Evolutionary conservation across 2,888 invertebrate genomes (phyloP), one percentile per base, ranked within the genome.

Genomic region (Drosophila eohydei): DNA sequence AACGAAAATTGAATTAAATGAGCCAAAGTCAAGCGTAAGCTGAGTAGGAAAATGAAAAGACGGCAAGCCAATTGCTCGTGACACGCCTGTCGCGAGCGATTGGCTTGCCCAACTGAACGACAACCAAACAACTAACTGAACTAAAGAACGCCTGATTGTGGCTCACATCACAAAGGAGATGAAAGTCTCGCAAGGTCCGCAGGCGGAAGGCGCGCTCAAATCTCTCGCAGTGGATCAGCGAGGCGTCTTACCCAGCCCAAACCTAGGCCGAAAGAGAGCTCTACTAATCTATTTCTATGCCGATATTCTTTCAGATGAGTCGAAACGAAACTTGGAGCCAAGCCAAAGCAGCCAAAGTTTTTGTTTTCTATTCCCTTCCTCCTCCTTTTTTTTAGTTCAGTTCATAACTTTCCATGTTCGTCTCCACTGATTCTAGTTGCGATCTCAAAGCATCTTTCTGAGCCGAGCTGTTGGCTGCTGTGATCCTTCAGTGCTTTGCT

Each of bases 211-310:
- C 34, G 16, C 30, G 32, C 14, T 40, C 43, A 58, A 55, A 55
- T 74, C 56, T 26, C 44, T 28, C 32, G n/a, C 26, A 16, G 30
- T 12, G 16, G 28, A 16, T 40, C 54, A 54, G 16, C 54, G 40
- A 2, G 6, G 36, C 38, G 36, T 1, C 26, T n/a, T n/a, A 0
- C 1, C 4, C 40, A 54, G 21, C 38, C 40, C 2, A 0, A 1
- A 54, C 11, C n/a, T 30, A 2, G 12, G 6, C 2, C 14, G 26
- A n/a, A 3, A 4, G 21, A 12, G 51, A 26, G 34, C 1, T 3
- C n/a, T 46, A 81, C 66, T 81, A 84, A 81, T 59, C 54, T 66
- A 84, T 84, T 81, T 84, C 50, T 52, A 57, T 79, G 75, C 62
- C 56, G 54, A 16, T 79, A 32, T 76, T 67, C 34, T 83, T 81